A percentile compares a stretch with the other conserved stretches of the same genome.
Conservation (phyloP, 2,797 vertebrate genomes). For the Antrozous pallidus region DNA sequence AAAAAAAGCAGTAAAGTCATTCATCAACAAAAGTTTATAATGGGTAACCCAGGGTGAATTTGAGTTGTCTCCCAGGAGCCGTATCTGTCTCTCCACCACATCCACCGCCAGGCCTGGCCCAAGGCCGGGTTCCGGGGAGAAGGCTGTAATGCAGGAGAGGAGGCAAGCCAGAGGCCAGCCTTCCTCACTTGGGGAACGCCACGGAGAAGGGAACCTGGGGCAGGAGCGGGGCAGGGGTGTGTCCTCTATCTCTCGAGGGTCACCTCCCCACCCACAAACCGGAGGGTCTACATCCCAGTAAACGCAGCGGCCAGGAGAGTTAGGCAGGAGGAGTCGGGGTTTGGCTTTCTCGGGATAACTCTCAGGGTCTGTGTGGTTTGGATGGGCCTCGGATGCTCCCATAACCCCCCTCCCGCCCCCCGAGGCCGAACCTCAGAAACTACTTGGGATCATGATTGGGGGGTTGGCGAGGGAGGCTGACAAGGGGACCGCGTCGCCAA, state of each 20-base stretch:
- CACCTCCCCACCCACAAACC: not conserved
- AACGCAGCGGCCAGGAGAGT: not conserved
- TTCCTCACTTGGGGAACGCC: not conserved
- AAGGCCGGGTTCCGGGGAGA: not conserved
- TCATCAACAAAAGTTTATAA: not conserved
- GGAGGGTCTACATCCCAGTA: not conserved
- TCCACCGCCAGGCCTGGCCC: not conserved
- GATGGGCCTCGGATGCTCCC: not conserved
- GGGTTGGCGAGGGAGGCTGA: not conserved
- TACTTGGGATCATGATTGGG: too few relatives aligned
- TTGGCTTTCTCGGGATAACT: not conserved
- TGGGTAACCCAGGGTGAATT: not conserved
- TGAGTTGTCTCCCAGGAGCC: constrained; percentile 23
- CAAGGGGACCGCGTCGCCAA: not conserved
- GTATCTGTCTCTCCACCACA: constrained; percentile 5
- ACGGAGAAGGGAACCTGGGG: not conserved
- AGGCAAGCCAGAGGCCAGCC: not conserved
- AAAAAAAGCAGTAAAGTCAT: not conserved
- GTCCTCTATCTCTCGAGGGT: not conserved
- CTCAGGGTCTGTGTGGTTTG: not conserved
- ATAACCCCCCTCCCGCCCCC: too few relatives aligned
- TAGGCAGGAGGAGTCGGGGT: not conserved
- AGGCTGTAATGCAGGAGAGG: not conserved
- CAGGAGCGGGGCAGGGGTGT: not conserved
- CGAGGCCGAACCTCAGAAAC: not conserved